Base-by-base conservation (phyloP, 2,888 invertebrate genomes). In the Epistrophella euchroma region DNA sequence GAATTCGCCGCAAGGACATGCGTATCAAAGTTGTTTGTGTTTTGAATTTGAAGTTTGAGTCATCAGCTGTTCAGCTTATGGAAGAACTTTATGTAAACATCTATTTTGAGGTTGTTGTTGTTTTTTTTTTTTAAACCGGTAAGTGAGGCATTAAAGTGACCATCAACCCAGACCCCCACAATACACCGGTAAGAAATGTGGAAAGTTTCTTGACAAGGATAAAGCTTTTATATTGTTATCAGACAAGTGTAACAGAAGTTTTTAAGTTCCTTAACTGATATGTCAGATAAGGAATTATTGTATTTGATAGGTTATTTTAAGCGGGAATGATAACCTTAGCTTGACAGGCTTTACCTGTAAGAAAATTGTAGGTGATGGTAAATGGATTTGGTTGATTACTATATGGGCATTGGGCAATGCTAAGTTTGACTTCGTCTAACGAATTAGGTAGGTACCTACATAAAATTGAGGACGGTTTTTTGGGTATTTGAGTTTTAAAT, bases 1-100 rank as follows among this genome's bases (percentile, higher is more conserved):
- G 77, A 86, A 82, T 86, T 86, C 86, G 86, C 86, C 86, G 86
- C 58, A 71, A 17, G 64, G 82, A 82, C 77, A 78, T 86, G 86
- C 86, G 86, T 37, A 28, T 11, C 45, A 2, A 0, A 25, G 32
- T 62, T 85, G 85, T 85, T 85, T 82, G 74, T 74, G 62, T 81
- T 85, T 80, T 75, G 52, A 79, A 66, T 43, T 68, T 45, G 50
- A 43, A 68, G 28, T 56, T 56, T 32, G 40, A 37, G 47, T 45
- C 15, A 70, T 58, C 86, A 86, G 86, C 86, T 86, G 86, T 74
- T 58, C 0, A 17, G 22, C 13, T 13, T 13, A 45, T 25, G 37
- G 22, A 37, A 10, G 37, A 52, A 37, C 11, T 25, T n/a, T 22
- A 35, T n/a, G 68, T 50, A 68, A 68, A 68, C 50, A 52, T 60